Evolutionary conservation across 2,113 vertebrate species (phyloP).

Genomic region (Dipodomys spectabilis): DNA sequence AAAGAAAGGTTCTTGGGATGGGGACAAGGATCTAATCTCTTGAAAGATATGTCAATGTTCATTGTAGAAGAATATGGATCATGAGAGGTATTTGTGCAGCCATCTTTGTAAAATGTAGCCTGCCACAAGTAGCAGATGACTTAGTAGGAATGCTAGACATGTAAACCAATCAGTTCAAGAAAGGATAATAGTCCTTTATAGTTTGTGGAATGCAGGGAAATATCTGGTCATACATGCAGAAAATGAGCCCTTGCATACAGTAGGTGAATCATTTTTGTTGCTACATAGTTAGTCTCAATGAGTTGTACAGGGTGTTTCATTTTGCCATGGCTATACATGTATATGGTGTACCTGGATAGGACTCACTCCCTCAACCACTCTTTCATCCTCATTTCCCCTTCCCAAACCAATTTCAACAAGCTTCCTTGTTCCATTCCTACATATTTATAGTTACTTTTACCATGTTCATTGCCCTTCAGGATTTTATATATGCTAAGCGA

Average conservation of each 20-base stretch:
- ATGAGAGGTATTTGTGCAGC: background rate
- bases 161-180: background rate
- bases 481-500: too few relatives aligned
- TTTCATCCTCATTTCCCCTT: too few relatives aligned
- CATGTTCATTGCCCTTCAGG: too few relatives aligned
- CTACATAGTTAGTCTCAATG: too few relatives aligned
- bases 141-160: background rate
- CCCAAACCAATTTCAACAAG: too few relatives aligned
- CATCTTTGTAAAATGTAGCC: background rate
- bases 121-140: background rate
- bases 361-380: too few relatives aligned
- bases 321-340: too few relatives aligned
- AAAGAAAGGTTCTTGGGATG: background rate
- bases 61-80: background rate
- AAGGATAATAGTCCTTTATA: background rate
- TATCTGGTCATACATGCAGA: background rate
- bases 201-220: background rate
- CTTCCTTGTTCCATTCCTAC: too few relatives aligned
- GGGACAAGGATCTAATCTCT: background rate
- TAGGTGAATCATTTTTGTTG: too few relatives aligned
- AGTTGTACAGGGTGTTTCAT: too few relatives aligned
- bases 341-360: too few relatives aligned
- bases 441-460: too few relatives aligned
- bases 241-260: background rate
- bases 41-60: background rate